Percentiles rank a stretch among this genome's conserved stretches.
These are phyloP conservation scores for Sclerurus mexicanus DNA, from an alignment of 2,113 vertebrate species.

Conservation along the genomic window DNA sequence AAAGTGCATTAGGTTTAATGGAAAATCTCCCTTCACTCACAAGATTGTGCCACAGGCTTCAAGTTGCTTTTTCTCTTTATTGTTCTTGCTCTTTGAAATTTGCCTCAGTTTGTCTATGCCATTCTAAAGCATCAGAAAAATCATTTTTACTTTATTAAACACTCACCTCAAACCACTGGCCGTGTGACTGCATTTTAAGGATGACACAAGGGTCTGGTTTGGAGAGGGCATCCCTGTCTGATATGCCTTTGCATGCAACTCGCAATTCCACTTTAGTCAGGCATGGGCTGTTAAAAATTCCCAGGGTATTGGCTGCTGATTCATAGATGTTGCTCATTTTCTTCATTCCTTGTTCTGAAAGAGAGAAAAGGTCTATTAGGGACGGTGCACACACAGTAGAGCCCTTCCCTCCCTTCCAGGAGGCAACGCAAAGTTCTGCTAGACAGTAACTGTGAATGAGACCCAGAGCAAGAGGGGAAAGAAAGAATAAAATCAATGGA, in stretches of 20 bases:
- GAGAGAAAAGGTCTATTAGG: constrained; percentile 17
- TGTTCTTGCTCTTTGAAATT: neutral
- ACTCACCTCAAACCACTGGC: constrained; percentile 96
- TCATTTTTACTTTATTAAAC: neutral
- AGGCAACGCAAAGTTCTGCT: neutral
- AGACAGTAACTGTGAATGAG: neutral
- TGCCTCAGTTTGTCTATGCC: neutral
- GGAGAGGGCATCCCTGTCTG: constrained; percentile 91
- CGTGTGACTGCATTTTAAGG: constrained; percentile 95
- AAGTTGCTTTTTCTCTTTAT: neutral
- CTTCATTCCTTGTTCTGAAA: constrained; percentile 72
- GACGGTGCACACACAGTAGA: neutral
- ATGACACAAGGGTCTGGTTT: constrained; percentile 95
- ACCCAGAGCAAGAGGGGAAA: neutral
- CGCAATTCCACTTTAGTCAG: constrained; percentile 95
- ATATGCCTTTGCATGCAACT: constrained; percentile 91
- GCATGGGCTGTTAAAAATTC: constrained; percentile 91
- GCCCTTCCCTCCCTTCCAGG: neutral
- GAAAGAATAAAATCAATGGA: neutral
- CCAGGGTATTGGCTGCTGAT: constrained; percentile 92
- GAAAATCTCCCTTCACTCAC: neutral
- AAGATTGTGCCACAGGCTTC: neutral
- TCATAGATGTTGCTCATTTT: constrained; percentile 97
- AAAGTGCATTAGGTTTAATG: neutral
- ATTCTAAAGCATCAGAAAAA: neutral